A percentile compares a stretch with the other conserved stretches of the same genome.
Evolutionary conservation across 2,113 vertebrate species (phyloP).

Genomic region (Dendropsophus ebraccatus): DNA sequence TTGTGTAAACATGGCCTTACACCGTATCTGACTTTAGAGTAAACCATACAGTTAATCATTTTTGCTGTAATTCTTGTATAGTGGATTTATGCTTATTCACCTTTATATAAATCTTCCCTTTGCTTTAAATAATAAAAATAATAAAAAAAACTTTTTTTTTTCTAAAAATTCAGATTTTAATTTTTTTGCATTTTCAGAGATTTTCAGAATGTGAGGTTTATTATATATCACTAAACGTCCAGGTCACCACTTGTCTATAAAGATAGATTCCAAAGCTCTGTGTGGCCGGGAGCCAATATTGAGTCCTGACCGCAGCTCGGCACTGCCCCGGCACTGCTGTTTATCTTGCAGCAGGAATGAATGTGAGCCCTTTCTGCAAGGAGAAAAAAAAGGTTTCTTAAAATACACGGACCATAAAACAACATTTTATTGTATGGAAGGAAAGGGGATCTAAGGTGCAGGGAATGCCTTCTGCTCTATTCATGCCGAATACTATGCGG

Average conservation of each 20-base stretch:
- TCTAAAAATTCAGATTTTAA: not conserved
- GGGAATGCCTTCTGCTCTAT: not conserved
- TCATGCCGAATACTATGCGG: not conserved
- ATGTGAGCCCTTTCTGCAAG: slow-evolving; percentile 40
- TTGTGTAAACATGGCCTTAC: too few species aligned
- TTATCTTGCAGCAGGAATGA: slow-evolving; percentile 51
- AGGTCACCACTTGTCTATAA: slow-evolving; percentile 43
- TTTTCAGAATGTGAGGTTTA: slow-evolving; percentile 29
- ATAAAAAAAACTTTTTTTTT: not conserved
- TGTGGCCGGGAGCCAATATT: slow-evolving; percentile 38
- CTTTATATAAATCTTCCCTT: too few species aligned
- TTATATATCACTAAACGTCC: slow-evolving; percentile 10
- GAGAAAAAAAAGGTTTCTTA: slow-evolving; percentile 47
- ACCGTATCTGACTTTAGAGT: too few species aligned
- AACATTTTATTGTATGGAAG: slow-evolving; percentile 44
- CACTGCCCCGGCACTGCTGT: slow-evolving; percentile 39
- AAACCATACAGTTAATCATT: too few species aligned
- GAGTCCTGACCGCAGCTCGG: slow-evolving; percentile 40
- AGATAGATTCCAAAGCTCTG: slow-evolving; percentile 37
- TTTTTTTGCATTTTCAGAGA: not conserved
- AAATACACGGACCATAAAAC: slow-evolving; percentile 55
- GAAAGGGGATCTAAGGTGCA: slow-evolving; percentile 23
- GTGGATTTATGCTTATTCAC: too few species aligned
- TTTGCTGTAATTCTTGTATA: too few species aligned
- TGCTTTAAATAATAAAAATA: too few species aligned